Base-by-base conservation (phyloP, 2,113 vertebrate genomes). In the Microtus montanus region DNA sequence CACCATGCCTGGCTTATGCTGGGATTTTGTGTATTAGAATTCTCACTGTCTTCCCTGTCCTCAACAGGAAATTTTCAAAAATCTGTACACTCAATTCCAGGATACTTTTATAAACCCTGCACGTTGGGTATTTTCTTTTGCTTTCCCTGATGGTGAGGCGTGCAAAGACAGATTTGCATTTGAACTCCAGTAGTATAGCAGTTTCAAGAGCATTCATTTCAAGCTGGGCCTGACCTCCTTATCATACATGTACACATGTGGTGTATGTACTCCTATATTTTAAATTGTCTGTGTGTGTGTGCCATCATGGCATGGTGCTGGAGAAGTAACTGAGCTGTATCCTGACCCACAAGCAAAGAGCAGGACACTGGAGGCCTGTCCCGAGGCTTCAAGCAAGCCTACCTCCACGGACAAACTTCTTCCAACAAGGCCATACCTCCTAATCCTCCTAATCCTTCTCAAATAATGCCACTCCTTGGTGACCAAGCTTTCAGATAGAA, bases 181-280 rank as follows among this genome's bases (percentile, higher is more conserved):
- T 83, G 70, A 92, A 93, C 79, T 87, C 82, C 30, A 79, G 17
- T 91, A 75, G 84, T 87, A 90, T 75, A 75, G n/a, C 52, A 80
- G 5, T 74, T 91, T 85, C 19, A 63, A 79, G 30, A 68, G 54
- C 49, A 52, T 87, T 47, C 14, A 6, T 93, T 74, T 92, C 82
- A 86, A 49, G 19, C 38, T 49, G 17, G 83, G 4, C 30, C 66
- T 66, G 83, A 68, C 17, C 28, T 22, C 41, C 8, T 35, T 64
- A 61, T 24, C 4, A 63, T 63, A 15, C 7, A 15, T 41, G 24
- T 63, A 28, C 8, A 26, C 4, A 22, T 83, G 49, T 58, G 78
- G 5, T 58, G 33, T n/a, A 22, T 78, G 17, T 17, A 33, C 24
- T 13, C 47, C 49, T 28, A 28, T 19, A 28, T 52, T 9, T 49